Conservation (phyloP, 2,888 invertebrate genomes). For the Leuctra nigra region DNA sequence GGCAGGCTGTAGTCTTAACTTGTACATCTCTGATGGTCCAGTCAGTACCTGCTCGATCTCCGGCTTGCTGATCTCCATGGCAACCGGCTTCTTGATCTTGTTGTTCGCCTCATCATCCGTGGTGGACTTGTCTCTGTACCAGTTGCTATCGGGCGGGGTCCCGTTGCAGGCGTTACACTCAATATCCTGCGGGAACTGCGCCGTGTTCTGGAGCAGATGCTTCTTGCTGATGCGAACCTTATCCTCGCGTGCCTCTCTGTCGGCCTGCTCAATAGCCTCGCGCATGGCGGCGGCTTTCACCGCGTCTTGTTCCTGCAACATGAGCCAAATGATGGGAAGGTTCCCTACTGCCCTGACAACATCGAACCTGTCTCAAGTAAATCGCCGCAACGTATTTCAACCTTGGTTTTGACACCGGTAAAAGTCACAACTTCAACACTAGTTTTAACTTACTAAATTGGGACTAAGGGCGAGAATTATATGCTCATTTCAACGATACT, state of each 20-base stretch:
- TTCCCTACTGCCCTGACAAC: too few relatives aligned
- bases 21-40: not conserved
- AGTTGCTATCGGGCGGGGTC: not conserved
- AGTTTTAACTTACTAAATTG: too few relatives aligned
- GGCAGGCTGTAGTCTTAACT: too few relatives aligned
- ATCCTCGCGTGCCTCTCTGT: conserved; percentile 19
- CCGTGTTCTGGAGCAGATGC: conserved; percentile 3
- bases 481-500: too few relatives aligned
- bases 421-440: too few relatives aligned
- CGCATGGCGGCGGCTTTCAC: conserved; percentile 67
- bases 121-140: not conserved
- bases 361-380: too few relatives aligned
- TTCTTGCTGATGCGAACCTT: conserved; percentile 12
- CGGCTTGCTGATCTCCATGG: not conserved
- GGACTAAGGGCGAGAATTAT: too few relatives aligned
- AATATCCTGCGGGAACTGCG: conserved; percentile 5
- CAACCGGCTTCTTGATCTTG: too few relatives aligned
- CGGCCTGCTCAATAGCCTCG: conserved; percentile 69
- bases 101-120: too few relatives aligned
- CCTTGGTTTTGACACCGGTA: too few relatives aligned
- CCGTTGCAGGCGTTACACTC: not conserved
- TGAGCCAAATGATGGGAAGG: too few relatives aligned
- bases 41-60: not conserved
- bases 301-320: conserved; percentile 60
- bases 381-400: too few relatives aligned